Percentiles rank a stretch among this genome's conserved stretches.
These are phyloP conservation scores for Archilochus colubris DNA, from an alignment of 2,113 vertebrate species.

Conservation along the genomic window DNA sequence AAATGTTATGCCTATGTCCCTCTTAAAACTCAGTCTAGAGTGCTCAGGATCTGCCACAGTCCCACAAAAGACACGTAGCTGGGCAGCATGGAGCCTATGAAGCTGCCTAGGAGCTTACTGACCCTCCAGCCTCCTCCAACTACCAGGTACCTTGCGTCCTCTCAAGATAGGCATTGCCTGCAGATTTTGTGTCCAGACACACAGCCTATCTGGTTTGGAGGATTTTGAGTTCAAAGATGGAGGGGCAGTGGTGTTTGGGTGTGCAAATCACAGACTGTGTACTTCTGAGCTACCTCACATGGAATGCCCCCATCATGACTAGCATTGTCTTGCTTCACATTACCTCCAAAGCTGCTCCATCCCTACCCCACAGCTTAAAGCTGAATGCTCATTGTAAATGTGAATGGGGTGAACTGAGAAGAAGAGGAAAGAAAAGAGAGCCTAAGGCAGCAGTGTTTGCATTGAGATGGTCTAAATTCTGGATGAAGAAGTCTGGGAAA, in stretches of 20 bases:
- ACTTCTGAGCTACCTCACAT: not conserved
- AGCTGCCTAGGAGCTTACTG: not conserved
- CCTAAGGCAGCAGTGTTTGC: not conserved
- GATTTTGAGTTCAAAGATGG: not conserved
- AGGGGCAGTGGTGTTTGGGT: not conserved
- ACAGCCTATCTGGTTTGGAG: not conserved
- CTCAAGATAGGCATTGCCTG: fast-evolving
- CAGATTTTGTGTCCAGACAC: not conserved
- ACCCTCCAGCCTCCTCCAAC: not conserved
- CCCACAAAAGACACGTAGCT: not conserved
- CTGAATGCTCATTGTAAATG: not conserved
- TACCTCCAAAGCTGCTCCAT: not conserved
- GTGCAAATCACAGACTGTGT: not conserved
- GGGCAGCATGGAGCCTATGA: not conserved
- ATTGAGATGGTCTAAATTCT: not conserved
- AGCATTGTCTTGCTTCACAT: fast-evolving
- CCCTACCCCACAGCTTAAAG: not conserved
- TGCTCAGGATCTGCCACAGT: fast-evolving
- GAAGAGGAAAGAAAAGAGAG: not conserved
- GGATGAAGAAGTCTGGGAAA: not conserved
- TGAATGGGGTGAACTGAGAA: not conserved
- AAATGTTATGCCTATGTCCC: fast-evolving
- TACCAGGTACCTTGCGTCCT: not conserved
- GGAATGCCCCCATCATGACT: not conserved
- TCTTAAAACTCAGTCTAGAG: not conserved